Conservation (phyloP, 2,888 invertebrate species). For the Drosophila setosimentum region DNA sequence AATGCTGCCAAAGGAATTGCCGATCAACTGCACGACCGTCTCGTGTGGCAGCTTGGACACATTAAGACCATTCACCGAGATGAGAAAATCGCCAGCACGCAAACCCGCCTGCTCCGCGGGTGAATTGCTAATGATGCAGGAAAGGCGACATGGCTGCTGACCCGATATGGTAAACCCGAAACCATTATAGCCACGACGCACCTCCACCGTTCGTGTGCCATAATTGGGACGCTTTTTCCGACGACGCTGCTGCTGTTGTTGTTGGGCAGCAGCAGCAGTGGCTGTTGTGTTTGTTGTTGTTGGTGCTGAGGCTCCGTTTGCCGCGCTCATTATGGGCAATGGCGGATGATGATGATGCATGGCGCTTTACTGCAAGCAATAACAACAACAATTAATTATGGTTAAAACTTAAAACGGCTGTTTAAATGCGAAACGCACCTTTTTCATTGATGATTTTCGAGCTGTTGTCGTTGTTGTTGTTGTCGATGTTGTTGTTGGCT, state of each 20-base stretch:
- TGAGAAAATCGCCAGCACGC: slow-evolving; percentile 95
- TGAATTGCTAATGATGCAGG: slow-evolving; percentile 95
- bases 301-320: slow-evolving; percentile 26
- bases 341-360: slow-evolving; percentile 83
- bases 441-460: slow-evolving; percentile 67
- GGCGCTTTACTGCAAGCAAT: slow-evolving; percentile 42
- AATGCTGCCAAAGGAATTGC: slow-evolving; percentile 93
- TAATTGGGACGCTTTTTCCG: slow-evolving; percentile 88
- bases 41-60: slow-evolving; percentile 97
- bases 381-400: slow-evolving; percentile 7
- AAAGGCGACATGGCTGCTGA: slow-evolving; percentile 97
- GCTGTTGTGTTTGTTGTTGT: slow-evolving; percentile 22
- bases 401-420: slow-evolving; percentile 26
- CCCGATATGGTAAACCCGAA: slow-evolving; percentile 99
- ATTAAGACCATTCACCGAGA: slow-evolving; percentile 95
- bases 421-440: slow-evolving; percentile 55
- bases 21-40: slow-evolving; percentile 96
- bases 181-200: slow-evolving; percentile 93
- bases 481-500: slow-evolving; percentile 14
- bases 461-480: slow-evolving; percentile 8
- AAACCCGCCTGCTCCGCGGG: slow-evolving; percentile 96
- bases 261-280: slow-evolving; percentile 28
- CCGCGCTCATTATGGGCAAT: slow-evolving; percentile 59
- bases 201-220: slow-evolving; percentile 89
- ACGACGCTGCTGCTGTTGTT: slow-evolving; percentile 85